Conservation (phyloP, 2,113 vertebrate genomes). For the Danionella cerebrum region DNA sequence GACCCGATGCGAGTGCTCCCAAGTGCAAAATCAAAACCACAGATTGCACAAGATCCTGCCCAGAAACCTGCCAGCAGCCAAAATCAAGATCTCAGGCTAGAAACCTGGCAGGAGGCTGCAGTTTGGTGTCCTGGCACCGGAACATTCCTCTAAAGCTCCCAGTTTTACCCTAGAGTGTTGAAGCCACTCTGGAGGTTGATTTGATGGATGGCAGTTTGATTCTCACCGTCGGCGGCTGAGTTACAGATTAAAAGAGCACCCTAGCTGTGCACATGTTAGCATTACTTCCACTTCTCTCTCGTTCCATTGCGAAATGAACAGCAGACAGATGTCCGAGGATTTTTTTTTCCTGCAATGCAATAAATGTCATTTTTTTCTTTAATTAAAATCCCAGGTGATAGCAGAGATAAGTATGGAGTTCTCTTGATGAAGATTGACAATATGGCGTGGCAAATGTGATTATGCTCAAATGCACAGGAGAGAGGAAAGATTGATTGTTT, state of each 20-base stretch:
- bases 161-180: neutral
- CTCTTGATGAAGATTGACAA: neutral
- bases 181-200: neutral
- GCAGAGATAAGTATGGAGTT: conserved; percentile 43
- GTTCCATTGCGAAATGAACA: conserved; percentile 64
- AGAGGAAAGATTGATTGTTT: conserved; percentile 55
- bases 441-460: conserved; percentile 25
- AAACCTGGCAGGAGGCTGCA: neutral
- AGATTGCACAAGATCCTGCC: conserved; percentile 49
- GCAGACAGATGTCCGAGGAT: conserved; percentile 59
- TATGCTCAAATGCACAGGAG: conserved; percentile 46
- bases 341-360: conserved; percentile 39
- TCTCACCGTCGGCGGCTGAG: neutral
- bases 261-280: no score
- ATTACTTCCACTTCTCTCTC: conserved; percentile 54
- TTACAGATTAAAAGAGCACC: conserved; percentile 37
- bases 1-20: neutral
- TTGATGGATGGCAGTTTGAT: neutral
- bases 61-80: conserved; percentile 18
- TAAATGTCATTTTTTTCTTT: conserved; percentile 35
- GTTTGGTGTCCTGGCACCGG: neutral
- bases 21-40: conserved; percentile 56
- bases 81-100: conserved; percentile 10
- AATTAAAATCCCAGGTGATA: conserved; percentile 55
- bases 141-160: neutral